Conservation (phyloP, 2,888 invertebrate genomes). For the Thecocarcelia acutangulata region DNA sequence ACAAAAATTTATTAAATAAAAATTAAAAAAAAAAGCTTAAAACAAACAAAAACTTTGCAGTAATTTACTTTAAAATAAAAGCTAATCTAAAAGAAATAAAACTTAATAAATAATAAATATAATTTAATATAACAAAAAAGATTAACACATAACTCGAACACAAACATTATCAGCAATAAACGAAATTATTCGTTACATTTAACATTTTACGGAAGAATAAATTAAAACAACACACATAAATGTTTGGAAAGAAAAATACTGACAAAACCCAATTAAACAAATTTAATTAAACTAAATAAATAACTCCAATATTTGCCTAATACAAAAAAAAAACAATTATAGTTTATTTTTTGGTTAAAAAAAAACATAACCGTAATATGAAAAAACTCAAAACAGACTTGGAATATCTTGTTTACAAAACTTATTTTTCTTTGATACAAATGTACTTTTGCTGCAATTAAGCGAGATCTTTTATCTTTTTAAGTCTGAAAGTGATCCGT, state of each 20-base stretch:
- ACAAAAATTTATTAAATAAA: constrained; percentile 66
- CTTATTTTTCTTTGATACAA: constrained; percentile 16
- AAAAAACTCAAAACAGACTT: constrained; percentile 9
- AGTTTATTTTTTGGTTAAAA: constrained; percentile 5
- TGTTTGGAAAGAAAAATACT: constrained; percentile 32
- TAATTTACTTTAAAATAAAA: constrained; percentile 64
- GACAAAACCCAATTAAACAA: constrained; percentile 33
- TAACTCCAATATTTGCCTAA: constrained; percentile 66
- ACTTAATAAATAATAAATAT: too few relatives aligned
- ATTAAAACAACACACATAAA: constrained; percentile 15
- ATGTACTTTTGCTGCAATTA: too few relatives aligned
- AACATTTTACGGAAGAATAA: constrained; percentile 43
- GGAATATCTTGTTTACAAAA: constrained; percentile 44
- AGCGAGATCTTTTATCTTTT: too few relatives aligned
- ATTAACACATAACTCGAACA: constrained; percentile 26
- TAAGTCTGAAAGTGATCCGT: too few relatives aligned
- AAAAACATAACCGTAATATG: not conserved
- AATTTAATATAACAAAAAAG: not conserved
- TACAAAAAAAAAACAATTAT: constrained; percentile 44
- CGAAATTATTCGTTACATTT: constrained; percentile 49
- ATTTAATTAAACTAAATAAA: constrained; percentile 44
- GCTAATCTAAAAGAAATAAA: constrained; percentile 1
- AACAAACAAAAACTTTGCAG: constrained; percentile 55
- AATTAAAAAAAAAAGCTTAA: constrained; percentile 57
- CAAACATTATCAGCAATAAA: constrained; percentile 61